Percentiles rank a stretch among this genome's conserved stretches.
Evolutionary conservation across 2,113 vertebrate genomes (phyloP).

Genomic region (Balaeniceps rex): DNA sequence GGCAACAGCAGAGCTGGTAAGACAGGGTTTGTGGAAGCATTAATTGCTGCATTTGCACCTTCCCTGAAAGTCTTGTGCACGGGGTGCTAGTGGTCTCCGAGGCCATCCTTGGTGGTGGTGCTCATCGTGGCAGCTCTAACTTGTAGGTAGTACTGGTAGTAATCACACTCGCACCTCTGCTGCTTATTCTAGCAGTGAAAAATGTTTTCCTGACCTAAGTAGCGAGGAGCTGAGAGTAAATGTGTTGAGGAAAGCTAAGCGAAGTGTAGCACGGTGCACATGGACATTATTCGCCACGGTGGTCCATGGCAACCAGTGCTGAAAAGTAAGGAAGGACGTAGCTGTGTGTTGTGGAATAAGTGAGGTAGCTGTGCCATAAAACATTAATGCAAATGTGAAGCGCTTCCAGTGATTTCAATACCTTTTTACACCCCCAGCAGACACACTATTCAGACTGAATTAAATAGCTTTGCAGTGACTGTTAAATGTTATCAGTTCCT

Average conservation of each 20-base stretch:
- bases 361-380: not conserved
- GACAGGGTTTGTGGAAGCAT: not conserved
- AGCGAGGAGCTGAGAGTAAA: not conserved
- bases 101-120: not conserved
- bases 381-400: not conserved
- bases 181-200: not conserved
- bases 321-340: not conserved
- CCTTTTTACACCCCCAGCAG: not conserved
- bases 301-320: not conserved
- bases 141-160: not conserved
- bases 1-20: not conserved
- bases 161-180: not conserved
- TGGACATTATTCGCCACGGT: not conserved
- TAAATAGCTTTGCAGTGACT: not conserved
- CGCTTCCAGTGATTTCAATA: not conserved
- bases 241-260: not conserved
- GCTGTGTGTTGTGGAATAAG: not conserved
- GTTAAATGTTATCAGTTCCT: not conserved
- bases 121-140: fast-evolving
- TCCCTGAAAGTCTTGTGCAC: not conserved
- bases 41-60: not conserved
- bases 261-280: fast-evolving
- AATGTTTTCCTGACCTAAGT: not conserved
- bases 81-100: not conserved
- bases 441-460: not conserved